Conservation (phyloP, 2,113 vertebrate genomes). For the Ctenodactylus gundi region DNA sequence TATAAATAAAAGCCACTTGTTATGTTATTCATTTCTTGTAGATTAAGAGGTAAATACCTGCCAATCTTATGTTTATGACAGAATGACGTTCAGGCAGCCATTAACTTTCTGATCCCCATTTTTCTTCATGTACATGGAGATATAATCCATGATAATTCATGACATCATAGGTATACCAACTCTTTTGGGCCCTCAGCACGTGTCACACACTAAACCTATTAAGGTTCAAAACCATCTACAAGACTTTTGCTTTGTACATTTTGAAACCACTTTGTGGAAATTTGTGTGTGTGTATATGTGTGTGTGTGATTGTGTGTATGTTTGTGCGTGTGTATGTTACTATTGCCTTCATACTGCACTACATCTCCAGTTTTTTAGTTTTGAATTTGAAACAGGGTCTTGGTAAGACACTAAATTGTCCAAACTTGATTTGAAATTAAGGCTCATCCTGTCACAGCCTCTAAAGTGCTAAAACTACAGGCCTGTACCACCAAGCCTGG, state of each 20-base stretch:
- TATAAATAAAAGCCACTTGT: not conserved
- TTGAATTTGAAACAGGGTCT: no score
- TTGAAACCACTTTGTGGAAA: constrained; percentile 39
- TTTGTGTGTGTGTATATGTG: not conserved
- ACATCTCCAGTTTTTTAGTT: no score
- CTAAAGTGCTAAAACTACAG: no score
- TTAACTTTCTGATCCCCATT: not conserved
- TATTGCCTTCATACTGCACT: no score
- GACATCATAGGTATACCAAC: not conserved
- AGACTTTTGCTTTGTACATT: not conserved
- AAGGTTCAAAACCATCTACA: not conserved
- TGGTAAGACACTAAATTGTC: no score
- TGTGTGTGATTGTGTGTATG: not conserved
- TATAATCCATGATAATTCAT: not conserved
- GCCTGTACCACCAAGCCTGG: no score
- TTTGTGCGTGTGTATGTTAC: not conserved
- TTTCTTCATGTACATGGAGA: not conserved
- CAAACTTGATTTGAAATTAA: no score
- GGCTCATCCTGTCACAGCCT: no score
- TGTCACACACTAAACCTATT: not conserved
- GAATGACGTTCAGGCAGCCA: not conserved
- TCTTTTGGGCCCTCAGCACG: not conserved
- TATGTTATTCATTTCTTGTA: not conserved
- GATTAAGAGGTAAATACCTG: not conserved
- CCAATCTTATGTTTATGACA: not conserved